phyloP scores from a whole-genome alignment of 2,113 vertebrate genomes.

The Nannospalax galili region DNA sequence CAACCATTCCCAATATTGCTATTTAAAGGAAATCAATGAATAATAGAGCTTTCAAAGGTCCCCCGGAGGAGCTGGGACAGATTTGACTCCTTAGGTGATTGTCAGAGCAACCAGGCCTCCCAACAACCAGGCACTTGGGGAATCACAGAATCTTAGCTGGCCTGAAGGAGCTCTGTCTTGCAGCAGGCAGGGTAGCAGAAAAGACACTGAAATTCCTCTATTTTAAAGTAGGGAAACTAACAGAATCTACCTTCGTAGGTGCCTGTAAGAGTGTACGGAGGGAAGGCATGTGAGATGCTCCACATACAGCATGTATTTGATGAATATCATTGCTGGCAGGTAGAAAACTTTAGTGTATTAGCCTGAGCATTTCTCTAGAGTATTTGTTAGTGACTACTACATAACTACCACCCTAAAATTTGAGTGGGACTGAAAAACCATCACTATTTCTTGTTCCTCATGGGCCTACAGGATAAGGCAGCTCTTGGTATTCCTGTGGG shows the following conservation, averaged over 20 bases:
- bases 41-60: not conserved
- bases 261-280: not conserved
- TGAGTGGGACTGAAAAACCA: not conserved
- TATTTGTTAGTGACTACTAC: not conserved
- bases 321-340: not conserved
- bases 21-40: not conserved
- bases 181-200: not conserved
- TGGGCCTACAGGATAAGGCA: not conserved
- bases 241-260: no score
- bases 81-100: not conserved
- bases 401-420: not conserved
- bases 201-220: not conserved
- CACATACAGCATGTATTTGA: not conserved
- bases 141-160: not conserved
- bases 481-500: not conserved
- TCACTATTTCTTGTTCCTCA: not conserved
- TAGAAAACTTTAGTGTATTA: not conserved
- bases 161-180: not conserved
- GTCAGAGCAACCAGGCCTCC: not conserved
- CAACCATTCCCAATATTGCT: not conserved
- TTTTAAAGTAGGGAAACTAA: not conserved
- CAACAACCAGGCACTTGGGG: not conserved
- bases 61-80: not conserved
- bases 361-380: not conserved
- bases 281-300: not conserved